Conservation (phyloP, 2,888 invertebrate species). For the Teinopalpus imperialis region DNA sequence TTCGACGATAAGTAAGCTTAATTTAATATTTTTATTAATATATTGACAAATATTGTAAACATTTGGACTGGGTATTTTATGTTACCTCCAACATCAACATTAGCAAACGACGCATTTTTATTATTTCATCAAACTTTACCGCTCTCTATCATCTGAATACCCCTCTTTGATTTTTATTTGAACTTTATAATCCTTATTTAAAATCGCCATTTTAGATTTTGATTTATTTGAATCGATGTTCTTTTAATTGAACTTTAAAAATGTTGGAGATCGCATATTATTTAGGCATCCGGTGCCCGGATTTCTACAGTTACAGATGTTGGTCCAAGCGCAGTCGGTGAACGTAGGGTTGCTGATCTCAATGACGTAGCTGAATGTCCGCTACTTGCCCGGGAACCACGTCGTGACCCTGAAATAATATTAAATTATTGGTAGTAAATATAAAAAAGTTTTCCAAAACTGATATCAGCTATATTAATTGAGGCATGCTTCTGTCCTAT, state of each 20-base stretch:
- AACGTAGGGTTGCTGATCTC: conserved; percentile 82
- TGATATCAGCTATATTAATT: conserved; percentile 6
- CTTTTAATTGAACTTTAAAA: neutral
- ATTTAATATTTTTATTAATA: conserved; percentile 57
- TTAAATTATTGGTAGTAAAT: no score
- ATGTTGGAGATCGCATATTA: neutral
- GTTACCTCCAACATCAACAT: conserved; percentile 13
- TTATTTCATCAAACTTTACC: neutral
- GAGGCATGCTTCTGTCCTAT: conserved; percentile 8
- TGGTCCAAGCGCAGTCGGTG: conserved; percentile 67
- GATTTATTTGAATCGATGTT: neutral
- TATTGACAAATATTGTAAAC: conserved; percentile 75
- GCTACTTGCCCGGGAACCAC: conserved; percentile 89
- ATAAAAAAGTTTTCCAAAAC: neutral
- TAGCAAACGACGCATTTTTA: neutral
- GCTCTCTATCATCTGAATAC: neutral
- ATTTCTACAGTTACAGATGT: conserved; percentile 88
- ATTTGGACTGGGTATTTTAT: conserved; percentile 63
- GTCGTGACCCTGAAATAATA: conserved; percentile 77
- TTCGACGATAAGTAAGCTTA: conserved; percentile 57
- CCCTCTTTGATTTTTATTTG: neutral
- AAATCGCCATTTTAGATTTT: neutral
- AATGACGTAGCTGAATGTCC: conserved; percentile 89
- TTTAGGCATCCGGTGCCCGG: conserved; percentile 78
- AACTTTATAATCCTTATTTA: neutral